Base-by-base conservation (phyloP, 1,140 invertebrate genomes). In the Ylistrum balloti region DNA sequence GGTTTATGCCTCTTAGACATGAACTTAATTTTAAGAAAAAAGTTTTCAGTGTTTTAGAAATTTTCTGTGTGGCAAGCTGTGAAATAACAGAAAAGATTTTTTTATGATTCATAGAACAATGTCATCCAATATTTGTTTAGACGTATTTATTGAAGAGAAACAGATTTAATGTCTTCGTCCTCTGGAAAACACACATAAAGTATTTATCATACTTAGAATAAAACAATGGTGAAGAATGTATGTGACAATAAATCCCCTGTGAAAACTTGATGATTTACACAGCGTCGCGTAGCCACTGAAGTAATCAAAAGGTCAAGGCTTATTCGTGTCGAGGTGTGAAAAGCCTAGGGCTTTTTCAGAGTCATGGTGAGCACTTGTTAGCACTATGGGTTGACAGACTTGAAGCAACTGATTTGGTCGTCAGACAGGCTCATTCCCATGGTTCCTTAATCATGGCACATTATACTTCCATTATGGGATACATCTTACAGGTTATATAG, bases 1-100 rank as follows among this genome's bases (percentile, higher is more conserved):
- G 56, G n/a, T 74, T 74, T 74, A 74, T 74, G 22, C n/a, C 17
- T 5, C 56, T 74, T 28, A 74, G 56, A 74, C 56, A 74, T 74
- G 56, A 28, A 74, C 17, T 28, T 28, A 74, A 74, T 74, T 74
- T 74, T 74, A 74, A 74, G 56, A 74, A n/a, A 74, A 74, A 74
- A 74, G 28, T 74, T 17, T 74, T 74, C 5, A 74, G 17, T 74
- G n/a, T 74, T 74, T 74, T 74, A 74, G 56, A 17, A 74, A n/a
- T 74, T 74, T 28, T 5, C 9, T 9, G 5, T 74, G 5, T n/a
- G 1, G 56, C 5, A 74, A 17, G 17, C n/a, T 28, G 20, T 74
- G n/a, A n/a, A n/a, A n/a, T n/a, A n/a, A n/a, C n/a, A n/a, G n/a
- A n/a, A n/a, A n/a, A n/a, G n/a, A n/a, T n/a, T n/a, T n/a, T n/a